Base-by-base conservation (phyloP, 2,797 vertebrate species). In the Poliocrania exsul region DNA sequence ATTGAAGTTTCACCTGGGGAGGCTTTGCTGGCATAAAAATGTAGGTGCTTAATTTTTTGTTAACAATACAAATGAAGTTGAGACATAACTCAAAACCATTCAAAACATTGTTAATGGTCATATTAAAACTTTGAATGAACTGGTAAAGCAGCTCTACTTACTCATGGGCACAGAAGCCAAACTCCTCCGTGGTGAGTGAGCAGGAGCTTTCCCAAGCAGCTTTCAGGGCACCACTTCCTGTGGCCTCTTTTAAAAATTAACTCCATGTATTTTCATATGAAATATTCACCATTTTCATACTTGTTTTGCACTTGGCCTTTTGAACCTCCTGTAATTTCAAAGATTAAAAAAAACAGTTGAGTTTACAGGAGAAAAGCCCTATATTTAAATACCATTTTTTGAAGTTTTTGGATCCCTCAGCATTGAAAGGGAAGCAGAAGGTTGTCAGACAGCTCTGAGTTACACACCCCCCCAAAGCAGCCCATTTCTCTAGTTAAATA, bases 161-260 rank as follows among this genome's bases (percentile, higher is more conserved):
- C 37, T 19, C 24, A 20, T 6, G 4, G 13, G 18, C 17, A 23
- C 5, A 0, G 66, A 5, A 69, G 29, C 67, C 71, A 50, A 75
- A 87, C 73, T 31, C 35, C 15, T 58, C 15, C 28, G 6, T 0
- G 11, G 25, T 31, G 62, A 60, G 37, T 0, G 0, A 42, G 71
- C 46, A 90, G 64, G 19, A 88, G 3, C 37, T 23, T 47, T 31
- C 50, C 53, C 53, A 11, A 33, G 16, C 1, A 9, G 10, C 4
- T 20, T 25, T 44, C 49, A 49, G n/a, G 21, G n/a, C 47, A 51
- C 3, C 58, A 13, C 29, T 28, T 66, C 17, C n/a, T 19, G 25
- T 9, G 6, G 23, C 20, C 17, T 8, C 35, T 57, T 85, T 33
- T 16, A 40, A 44, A 40, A 38, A 66, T 6, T 3, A 42, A 7